A percentile compares a stretch with the other conserved stretches of the same genome.
Evolutionary conservation across 1,140 invertebrate species (phyloP).

Genomic region (Babylonia areolata): DNA sequence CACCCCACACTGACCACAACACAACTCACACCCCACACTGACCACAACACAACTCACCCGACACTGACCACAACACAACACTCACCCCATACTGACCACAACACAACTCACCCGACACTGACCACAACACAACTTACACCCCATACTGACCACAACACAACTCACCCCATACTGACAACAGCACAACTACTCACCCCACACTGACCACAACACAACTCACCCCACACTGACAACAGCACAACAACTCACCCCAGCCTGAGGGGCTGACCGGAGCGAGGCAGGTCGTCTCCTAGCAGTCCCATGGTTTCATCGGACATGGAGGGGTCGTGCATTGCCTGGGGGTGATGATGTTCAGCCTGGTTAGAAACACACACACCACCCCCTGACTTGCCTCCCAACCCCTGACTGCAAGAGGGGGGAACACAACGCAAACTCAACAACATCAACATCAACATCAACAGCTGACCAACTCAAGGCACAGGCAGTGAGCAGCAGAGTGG

Average conservation of each 20-base stretch:
- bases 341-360: constrained; percentile 73
- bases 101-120: no score
- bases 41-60: no score
- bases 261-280: constrained; percentile 92
- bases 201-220: background rate
- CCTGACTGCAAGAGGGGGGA: constrained; percentile 13
- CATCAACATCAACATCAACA: background rate
- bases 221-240: background rate
- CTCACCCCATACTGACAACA: no score
- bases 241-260: constrained; percentile 91
- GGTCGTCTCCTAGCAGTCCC: constrained; percentile 95
- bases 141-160: no score
- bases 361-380: constrained; percentile 51
- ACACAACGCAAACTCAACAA: background rate
- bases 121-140: no score
- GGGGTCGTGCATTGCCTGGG: constrained; percentile 74
- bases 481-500: no score
- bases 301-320: constrained; percentile 92
- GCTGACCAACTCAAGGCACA: no score
- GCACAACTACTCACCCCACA: no score
- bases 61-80: no score
- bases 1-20: no score
- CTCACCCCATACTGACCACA: no score
- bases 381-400: constrained; percentile 37
- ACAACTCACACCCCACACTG: no score